phyloP scores from a whole-genome alignment of 2,797 vertebrate genomes.

The Anabas testudineus region DNA sequence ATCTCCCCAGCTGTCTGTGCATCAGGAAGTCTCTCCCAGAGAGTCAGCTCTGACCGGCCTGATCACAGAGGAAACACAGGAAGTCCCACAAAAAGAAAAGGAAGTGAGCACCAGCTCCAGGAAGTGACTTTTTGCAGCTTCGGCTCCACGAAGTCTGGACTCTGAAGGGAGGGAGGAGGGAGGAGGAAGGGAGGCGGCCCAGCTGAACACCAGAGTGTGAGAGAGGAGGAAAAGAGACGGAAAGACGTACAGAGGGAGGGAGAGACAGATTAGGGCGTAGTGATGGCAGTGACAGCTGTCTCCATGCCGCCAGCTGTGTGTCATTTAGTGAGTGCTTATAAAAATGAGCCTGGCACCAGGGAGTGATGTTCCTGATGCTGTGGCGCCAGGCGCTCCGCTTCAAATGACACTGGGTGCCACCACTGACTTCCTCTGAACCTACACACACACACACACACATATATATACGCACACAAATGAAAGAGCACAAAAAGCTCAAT shows the following conservation, averaged over 20 bases:
- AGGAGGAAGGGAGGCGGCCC: constrained; percentile 70
- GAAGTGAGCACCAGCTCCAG: constrained; percentile 85
- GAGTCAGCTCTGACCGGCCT: constrained; percentile 76
- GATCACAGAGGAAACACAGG: constrained; percentile 85
- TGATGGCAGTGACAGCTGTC: constrained; percentile 84
- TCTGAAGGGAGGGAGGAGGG: constrained; percentile 74
- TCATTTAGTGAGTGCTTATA: constrained; percentile 84
- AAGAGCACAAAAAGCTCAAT: constrained; percentile 63
- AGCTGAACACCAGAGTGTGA: constrained; percentile 78
- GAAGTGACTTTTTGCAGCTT: constrained; percentile 84
- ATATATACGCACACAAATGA: constrained; percentile 62
- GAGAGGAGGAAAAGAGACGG: constrained; percentile 74
- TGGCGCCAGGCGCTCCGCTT: constrained; percentile 80
- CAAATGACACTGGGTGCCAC: constrained; percentile 83
- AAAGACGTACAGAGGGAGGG: constrained; percentile 54
- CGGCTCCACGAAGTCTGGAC: constrained; percentile 87
- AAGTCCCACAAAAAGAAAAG: constrained; percentile 87
- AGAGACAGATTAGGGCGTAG: constrained; percentile 74
- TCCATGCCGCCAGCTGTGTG: constrained; percentile 86
- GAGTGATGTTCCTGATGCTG: constrained; percentile 81
- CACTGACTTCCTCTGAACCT: constrained; percentile 74
- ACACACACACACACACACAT: constrained; percentile 62
- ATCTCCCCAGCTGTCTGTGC: constrained; percentile 85
- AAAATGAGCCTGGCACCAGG: constrained; percentile 85
- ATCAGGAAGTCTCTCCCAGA: constrained; percentile 85